Evolutionary conservation across 2,113 vertebrate genomes (phyloP), one percentile per base, ranked within the genome.

Genomic region (Nansenia antarctica): DNA sequence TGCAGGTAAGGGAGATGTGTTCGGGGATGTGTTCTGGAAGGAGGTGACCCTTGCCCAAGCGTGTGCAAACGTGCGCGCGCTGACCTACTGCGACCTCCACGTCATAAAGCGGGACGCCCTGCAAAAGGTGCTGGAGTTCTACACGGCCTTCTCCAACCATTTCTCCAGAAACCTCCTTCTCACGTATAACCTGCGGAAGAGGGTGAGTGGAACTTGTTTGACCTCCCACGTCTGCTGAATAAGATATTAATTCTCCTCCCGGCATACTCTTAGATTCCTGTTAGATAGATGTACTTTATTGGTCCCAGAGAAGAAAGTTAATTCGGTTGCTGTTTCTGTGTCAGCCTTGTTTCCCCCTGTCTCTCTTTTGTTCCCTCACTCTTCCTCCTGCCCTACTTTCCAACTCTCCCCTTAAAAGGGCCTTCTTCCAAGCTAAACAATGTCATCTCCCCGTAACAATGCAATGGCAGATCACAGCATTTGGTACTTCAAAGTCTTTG

Each of bases 1-100:
- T 62, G 47, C 86, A 99, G 98, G 97, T 69, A 99, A 99, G 87
- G 98, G 98, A 66, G 98, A 99, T 0, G 98, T 99, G 61, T 99
- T 99, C 85, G 98, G 98, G 53, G 98, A 99, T 29, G 96, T 98
- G 57, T 99, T 99, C 91, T 99, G 98, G 98, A 99, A 98, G 80
- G 98, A 99, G 82, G 94, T 95, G 47, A 96, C 95, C 0, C 91
- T 99, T 0, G 96, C 98, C 67, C 98, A 98, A 73, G 95, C 98
- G 39, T 99, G 97, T 54, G 98, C 97, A 58, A 99, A 99, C 2
- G 98, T 99, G 1, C 92, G 98, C 68, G 97, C 97, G 39, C 81
- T 99, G 90, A 99, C 98, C 65, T 99, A 99, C 89, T 99, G 98
- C 35, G 98, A 99, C 88, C 94, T 99, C 60, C 98, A 99, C 24